Evolutionary conservation across 1,140 invertebrate genomes (phyloP), one percentile per base, ranked within the genome.

Genomic region (Danaus plexippus): DNA sequence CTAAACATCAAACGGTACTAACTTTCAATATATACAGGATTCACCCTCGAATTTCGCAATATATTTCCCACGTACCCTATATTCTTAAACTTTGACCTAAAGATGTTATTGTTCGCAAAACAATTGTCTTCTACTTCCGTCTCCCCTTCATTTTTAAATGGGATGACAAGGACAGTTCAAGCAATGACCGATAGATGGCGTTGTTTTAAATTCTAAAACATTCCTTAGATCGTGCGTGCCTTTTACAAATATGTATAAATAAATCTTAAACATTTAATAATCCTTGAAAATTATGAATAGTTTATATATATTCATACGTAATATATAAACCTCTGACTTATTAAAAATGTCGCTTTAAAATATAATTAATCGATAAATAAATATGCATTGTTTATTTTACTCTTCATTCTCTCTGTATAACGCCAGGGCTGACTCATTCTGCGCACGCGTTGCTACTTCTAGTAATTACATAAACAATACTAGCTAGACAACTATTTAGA

Each of bases 21-120:
- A 50, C 47, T 49, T 66, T 63, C 71, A 70, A 69, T 82, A 65
- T 85, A 79, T 81, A 84, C 66, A 68, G 52, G 60, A 64, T 67
- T 78, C 73, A 74, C 81, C 79, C 81, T 70, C 58, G 47, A 47
- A 59, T 67, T 62, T 61, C 56, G 61, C 60, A 52, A 66, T 55
- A 63, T 67, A 48, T 56, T 82, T 80, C 75, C 64, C 73, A 81
- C 74, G 72, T 58, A 46, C 56, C 58, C 64, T 65, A 57, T 46
- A 58, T 59, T 60, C 59, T 66, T 77, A 71, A 63, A 73, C 71
- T 79, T 69, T 79, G 77, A 80, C 71, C 73, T 66, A 54, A 58
- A 57, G 53, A 63, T 54, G 43, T 45, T 69, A 80, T 85, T 85
- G 79, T 82, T 61, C 70, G 69, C 57, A 9, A 66, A 67, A 57